Evolutionary conservation across 1,140 invertebrate genomes (phyloP), one percentile per base, ranked within the genome.

Genomic region (Drosophila nebulosa): DNA sequence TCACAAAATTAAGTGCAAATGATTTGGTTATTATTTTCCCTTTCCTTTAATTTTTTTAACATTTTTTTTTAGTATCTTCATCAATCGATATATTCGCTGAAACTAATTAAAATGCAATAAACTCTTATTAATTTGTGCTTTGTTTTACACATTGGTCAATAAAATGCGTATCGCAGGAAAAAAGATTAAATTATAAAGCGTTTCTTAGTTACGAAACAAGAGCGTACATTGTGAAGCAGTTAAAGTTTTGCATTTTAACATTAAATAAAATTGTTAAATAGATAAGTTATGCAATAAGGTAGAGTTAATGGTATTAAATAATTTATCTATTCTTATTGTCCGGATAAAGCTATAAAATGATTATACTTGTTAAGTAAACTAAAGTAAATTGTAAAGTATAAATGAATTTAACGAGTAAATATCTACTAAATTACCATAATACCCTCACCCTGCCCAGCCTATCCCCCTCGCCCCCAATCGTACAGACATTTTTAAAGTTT

Each of bases 221-320:
- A 21, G 62, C 60, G 64, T 69, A 70, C 52, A 76, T 60, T 70
- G 74, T 56, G 69, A 86, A 86, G 73, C 74, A 80, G 81, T 84
- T 86, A 84, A 86, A 86, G 81, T 67, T 84, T 84, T 80, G 80
- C 80, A 84, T 86, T 84, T 80, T 84, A 84, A 73, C 50, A 77
- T 65, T 80, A 69, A 84, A 84, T 35, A 27, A 76, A 85, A 77
- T 84, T 84, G 79, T 84, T 84, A 84, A 69, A 85, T 84, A 83
- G 64, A 79, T 78, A 67, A 55, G 7, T 16, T 55, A 55, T 14
- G 26, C 14, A 58, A 39, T 84, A 85, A 78, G 83, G 30, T 84
- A 85, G 62, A 66, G 51, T 57, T 79, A 84, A 79, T 66, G 64
- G 36, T 80, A 80, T 85, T 77, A 60, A 85, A 53, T 79, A 84